Evolutionary conservation across 1,140 invertebrate species (phyloP).

Genomic region (Drosophila equinoxialis): DNA sequence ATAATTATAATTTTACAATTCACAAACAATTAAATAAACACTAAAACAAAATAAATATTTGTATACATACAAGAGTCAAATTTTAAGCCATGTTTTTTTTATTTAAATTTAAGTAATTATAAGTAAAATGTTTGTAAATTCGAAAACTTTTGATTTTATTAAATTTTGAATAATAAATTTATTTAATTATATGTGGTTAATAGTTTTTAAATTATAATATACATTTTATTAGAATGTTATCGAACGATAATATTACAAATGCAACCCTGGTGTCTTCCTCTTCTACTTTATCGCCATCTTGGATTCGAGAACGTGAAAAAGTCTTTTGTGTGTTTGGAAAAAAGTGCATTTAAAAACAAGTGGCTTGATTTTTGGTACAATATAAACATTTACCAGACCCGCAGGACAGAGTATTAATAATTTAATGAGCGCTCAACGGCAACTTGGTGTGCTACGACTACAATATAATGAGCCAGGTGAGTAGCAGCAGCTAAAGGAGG

Average conservation of each 20-base stretch:
- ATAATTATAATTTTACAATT: no score
- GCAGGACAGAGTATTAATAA: slow-evolving; percentile 63
- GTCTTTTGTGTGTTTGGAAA: slow-evolving; percentile 63
- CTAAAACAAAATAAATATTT: no score
- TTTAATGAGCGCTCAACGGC: slow-evolving; percentile 80
- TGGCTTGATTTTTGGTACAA: slow-evolving; percentile 48
- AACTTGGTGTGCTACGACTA: slow-evolving; percentile 72
- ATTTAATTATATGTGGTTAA: no score
- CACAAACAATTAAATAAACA: no score
- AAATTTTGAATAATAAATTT: no score
- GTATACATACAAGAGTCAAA: no score
- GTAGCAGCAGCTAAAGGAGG: slow-evolving; percentile 72
- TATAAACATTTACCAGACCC: slow-evolving; percentile 64
- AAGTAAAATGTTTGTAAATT: no score
- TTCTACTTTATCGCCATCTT: slow-evolving; percentile 9
- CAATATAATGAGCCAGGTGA: slow-evolving; percentile 83
- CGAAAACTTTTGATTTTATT: no score
- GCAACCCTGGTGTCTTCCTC: slow-evolving; percentile 11
- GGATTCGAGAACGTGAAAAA: slow-evolving; percentile 58
- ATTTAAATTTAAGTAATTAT: no score
- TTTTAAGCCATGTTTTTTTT: no score
- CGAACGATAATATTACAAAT: not conserved
- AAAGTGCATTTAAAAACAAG: slow-evolving; percentile 80
- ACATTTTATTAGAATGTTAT: not conserved
- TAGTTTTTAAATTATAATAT: no score